Evolutionary conservation across 1,140 invertebrate species (phyloP).

Genomic region (Diorhabda sublineata): DNA sequence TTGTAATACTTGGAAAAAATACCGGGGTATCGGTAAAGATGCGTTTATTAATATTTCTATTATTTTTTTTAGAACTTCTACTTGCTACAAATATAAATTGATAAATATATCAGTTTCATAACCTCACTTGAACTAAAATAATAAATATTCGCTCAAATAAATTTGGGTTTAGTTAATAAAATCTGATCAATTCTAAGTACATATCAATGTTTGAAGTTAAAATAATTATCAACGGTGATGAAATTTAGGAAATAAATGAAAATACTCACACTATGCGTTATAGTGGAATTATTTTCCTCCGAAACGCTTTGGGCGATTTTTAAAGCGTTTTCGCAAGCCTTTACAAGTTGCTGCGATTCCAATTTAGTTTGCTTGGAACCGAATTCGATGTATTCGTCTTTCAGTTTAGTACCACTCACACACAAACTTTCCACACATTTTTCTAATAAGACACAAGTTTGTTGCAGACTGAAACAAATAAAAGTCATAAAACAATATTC

Average conservation of each 20-base stretch:
- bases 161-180: too few relatives aligned
- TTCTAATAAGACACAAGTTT: slow-evolving; percentile 70
- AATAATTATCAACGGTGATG: too few relatives aligned
- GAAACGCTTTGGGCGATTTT: slow-evolving; percentile 41
- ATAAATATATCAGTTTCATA: too few relatives aligned
- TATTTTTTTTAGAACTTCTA: slow-evolving; percentile 64
- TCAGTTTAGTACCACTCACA: slow-evolving; percentile 42
- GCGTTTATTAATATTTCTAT: slow-evolving; percentile 63
- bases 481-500: not conserved
- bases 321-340: slow-evolving; percentile 44
- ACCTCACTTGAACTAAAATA: too few relatives aligned
- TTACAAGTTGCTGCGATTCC: slow-evolving; percentile 45
- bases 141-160: too few relatives aligned
- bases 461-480: slow-evolving; percentile 59
- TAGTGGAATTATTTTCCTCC: slow-evolving; percentile 41
- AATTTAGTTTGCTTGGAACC: slow-evolving; percentile 37
- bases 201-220: too few relatives aligned
- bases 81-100: slow-evolving; percentile 55
- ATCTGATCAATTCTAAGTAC: too few relatives aligned
- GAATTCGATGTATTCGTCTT: slow-evolving; percentile 40
- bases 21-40: slow-evolving; percentile 72
- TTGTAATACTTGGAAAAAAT: slow-evolving; percentile 85
- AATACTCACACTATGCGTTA: slow-evolving; percentile 48
- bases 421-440: slow-evolving; percentile 71
- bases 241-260: not conserved